Evolutionary conservation across 2,888 invertebrate genomes (phyloP), one percentile per base, ranked within the genome.

Genomic region (Chrysolina oricalcia): DNA sequence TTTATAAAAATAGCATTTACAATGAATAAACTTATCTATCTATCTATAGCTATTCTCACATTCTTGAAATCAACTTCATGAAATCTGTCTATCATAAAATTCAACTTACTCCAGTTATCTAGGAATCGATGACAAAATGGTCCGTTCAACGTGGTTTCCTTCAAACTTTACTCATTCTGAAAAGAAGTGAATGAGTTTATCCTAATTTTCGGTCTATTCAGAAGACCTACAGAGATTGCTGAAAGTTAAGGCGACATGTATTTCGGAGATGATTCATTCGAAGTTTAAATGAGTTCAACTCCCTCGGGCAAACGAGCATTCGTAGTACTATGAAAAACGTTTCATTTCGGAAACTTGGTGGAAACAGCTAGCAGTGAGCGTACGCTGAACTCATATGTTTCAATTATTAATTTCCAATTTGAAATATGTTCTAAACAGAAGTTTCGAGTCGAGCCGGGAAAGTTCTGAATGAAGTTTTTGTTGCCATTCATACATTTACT

Each of bases 261-360:
- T 59, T 59, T n/a, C 59, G 9, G 27, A 59, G 59, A 59, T 23
- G 5, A 23, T 27, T 59, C 27, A 35, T 53, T 53, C 21, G n/a
- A 35, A 27, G 59, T 59, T 59, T 10, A 59, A 59, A 59, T 59
- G 59, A 59, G 59, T 59, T 59, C 35, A 59, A 35, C n/a, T 27
- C 59, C 59, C 59, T 10, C 0, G 59, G 27, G 59, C 35, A 59
- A 27, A 35, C 59, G 15, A 27, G 59, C 35, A 35, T 23, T 27
- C 59, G 59, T 59, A 27, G 59, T 59, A 59, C 59, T 35, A 59
- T 17, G 8, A 35, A 59, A 59, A 35, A 59, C 35, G 19, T 21
- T 53, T 53, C 11, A 35, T 59, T 59, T 9, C n/a, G 27, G 15
- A n/a, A 59, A 59, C 35, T 59, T 23, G 59, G 46, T 59, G 15